Evolutionary conservation across 2,797 vertebrate species (phyloP), one percentile per base, ranked within the genome.

Genomic region (Hipposideros larvatus): DNA sequence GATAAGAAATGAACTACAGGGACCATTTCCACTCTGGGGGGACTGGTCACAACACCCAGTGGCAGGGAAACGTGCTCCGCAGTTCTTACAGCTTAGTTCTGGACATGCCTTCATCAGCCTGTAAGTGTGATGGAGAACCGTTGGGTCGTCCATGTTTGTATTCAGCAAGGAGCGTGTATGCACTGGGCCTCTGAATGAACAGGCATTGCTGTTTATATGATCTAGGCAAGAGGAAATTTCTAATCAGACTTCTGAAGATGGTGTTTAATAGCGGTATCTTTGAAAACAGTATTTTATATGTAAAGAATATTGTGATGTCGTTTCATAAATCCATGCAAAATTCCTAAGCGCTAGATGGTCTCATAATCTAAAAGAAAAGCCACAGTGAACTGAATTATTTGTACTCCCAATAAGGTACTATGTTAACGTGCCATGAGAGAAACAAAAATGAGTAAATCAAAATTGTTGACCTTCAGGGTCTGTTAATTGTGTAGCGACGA

Each of bases 281-380:
- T 79, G 48, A 68, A 92, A 34, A 79, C 21, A 19, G 48, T 65
- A 51, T 71, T 59, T 37, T 61, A 73, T 71, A 2, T 46, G 19
- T 48, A 53, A 66, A 87, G 57, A 74, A 15, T 91, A 48, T 65
- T 73, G 31, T 74, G 43, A 68, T 31, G 61, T 90, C 48, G 63
- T 83, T 92, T 94, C 5, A 26, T 61, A 83, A 61, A 87, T 71
- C 24, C 15, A 55, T 77, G 34, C 83, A 80, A 86, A 73, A 77
- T 73, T 77, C n/a, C 28, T 83, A 46, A 85, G 48, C 66, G 43
- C 15, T 71, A 57, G n/a, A 48, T 75, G 73, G 10, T 71, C 46
- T 87, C 19, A 31, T 80, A 46, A 68, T 92, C 46, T 63, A 19
- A 83, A 86, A 84, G 41, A 86, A 78, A 87, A 78, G 68, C 55